phyloP scores from a whole-genome alignment of 2,113 vertebrate species.

The Cyprinodon tularosa region DNA sequence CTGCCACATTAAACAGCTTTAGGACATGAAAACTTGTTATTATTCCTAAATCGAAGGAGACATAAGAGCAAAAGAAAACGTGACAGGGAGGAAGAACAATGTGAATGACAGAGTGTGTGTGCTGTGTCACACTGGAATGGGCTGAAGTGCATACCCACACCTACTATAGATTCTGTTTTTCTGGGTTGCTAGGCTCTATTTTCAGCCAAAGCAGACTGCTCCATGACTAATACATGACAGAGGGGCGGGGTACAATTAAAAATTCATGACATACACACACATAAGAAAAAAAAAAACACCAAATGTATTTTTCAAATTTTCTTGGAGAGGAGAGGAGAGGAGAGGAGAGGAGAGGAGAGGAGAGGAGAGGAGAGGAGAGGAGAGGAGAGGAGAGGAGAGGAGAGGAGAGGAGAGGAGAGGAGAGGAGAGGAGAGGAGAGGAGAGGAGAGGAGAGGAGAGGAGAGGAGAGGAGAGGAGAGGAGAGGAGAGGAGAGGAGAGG shows the following conservation, averaged over 20 bases:
- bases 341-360: background rate
- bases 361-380: background rate
- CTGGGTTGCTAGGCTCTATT: conserved; percentile 74
- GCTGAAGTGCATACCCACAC: conserved; percentile 46
- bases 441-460: background rate
- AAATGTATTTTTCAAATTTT: conserved; percentile 38
- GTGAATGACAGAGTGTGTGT: conserved; percentile 25
- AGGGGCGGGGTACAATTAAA: conserved; percentile 68
- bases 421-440: background rate
- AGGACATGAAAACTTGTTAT: background rate
- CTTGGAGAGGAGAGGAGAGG: background rate
- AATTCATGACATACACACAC: conserved; percentile 64
- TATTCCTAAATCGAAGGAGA: background rate
- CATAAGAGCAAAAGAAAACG: background rate
- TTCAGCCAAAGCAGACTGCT: conserved; percentile 73
- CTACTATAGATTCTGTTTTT: conserved; percentile 65
- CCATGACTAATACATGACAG: conserved; percentile 79
- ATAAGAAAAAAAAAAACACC: background rate
- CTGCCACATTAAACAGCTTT: background rate
- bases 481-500: background rate
- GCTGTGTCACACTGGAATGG: conserved; percentile 56
- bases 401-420: too few species aligned
- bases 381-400: background rate
- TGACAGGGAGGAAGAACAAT: background rate
- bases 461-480: background rate